Base-by-base conservation (phyloP, 2,113 vertebrate species). In the Syngnathus floridae region DNA sequence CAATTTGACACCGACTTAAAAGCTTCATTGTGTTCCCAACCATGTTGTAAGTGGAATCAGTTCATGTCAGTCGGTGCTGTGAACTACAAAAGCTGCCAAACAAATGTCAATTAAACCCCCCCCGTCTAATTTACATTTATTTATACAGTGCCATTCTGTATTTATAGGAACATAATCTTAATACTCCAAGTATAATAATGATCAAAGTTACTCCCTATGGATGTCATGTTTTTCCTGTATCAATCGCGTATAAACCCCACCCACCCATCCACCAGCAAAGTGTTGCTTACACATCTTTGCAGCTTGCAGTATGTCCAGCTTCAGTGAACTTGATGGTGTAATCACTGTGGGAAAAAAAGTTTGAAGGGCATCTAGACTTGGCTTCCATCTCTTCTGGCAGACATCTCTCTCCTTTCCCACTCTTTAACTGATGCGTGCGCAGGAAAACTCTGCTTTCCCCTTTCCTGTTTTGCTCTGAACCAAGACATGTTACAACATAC, bases 311-410 rank as follows among this genome's bases (percentile, higher is more conserved):
- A 5, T 70, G 35, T 65, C 66, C 2, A 43, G 12, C 71, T 48
- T 21, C 51, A 67, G 36, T 14, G 60, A n/a, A 40, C 41, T 66
- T 62, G 77, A 62, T 70, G 48, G 74, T 74, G 68, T 66, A 75
- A 54, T 65, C 43, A 38, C 52, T 37, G 35, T 72, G 35, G 77
- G 75, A 70, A 54, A 67, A 68, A 74, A 11, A 46, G 61, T 65
- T 77, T 75, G 71, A 82, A 75, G 76, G 76, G 73, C 80, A 74
- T 77, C 37, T 72, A 76, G 63, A 76, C 43, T 60, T 70, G 72
- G 62, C 46, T 26, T 73, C n/a, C 22, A 13, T 67, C 7, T 56
- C 64, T 22, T 45, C 51, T n/a, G 0, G 4, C 45, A 64, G 69
- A 22, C 41, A 58, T 64, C 45, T 13, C 17, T 64, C 45, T 14